These are phyloP conservation scores for Pao palembangensis DNA, from an alignment of 2,113 vertebrate genomes.

Conservation along the genomic window DNA sequence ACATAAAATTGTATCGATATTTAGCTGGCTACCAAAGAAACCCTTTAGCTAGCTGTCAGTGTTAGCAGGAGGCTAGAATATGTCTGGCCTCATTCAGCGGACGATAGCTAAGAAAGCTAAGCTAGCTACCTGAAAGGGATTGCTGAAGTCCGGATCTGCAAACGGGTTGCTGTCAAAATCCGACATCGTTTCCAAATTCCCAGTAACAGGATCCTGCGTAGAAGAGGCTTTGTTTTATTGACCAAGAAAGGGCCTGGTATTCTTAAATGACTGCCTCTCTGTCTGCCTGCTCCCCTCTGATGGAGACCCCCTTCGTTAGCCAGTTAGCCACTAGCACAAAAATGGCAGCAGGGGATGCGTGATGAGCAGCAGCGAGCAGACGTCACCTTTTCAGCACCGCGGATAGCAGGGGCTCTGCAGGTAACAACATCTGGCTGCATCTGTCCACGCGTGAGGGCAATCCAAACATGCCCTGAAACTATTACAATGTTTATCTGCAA, in stretches of 20 bases:
- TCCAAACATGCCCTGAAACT: too few species aligned
- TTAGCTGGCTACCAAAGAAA: conserved; percentile 3
- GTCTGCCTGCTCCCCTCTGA: conserved; percentile 50
- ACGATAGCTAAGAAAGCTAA: conserved; percentile 16
- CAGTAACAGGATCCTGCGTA: conserved; percentile 13
- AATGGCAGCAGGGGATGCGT: conserved; percentile 55
- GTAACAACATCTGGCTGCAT: conserved; percentile 4
- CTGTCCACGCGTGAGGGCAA: too few species aligned
- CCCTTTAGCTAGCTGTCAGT: conserved; percentile 18
- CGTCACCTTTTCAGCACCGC: conserved; percentile 62
- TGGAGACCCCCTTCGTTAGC: conserved; percentile 58
- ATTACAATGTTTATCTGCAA: too few species aligned
- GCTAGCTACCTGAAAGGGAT: conserved; percentile 90
- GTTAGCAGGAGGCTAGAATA: conserved; percentile 28
- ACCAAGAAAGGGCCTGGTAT: conserved; percentile 6
- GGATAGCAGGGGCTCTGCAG: conserved; percentile 49
- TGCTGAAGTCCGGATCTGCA: conserved; percentile 95
- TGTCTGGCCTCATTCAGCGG: conserved; percentile 22
- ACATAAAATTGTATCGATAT: too few species aligned
- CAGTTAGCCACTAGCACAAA: conserved; percentile 57
- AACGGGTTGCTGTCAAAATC: conserved; percentile 98
- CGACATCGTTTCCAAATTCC: conserved; percentile 78
- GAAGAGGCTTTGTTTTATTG: conserved; percentile 35
- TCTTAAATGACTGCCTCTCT: conserved; percentile 43
- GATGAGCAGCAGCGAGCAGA: conserved; percentile 20